Conservation (phyloP, 2,888 invertebrate genomes). For the Thereva unica region DNA sequence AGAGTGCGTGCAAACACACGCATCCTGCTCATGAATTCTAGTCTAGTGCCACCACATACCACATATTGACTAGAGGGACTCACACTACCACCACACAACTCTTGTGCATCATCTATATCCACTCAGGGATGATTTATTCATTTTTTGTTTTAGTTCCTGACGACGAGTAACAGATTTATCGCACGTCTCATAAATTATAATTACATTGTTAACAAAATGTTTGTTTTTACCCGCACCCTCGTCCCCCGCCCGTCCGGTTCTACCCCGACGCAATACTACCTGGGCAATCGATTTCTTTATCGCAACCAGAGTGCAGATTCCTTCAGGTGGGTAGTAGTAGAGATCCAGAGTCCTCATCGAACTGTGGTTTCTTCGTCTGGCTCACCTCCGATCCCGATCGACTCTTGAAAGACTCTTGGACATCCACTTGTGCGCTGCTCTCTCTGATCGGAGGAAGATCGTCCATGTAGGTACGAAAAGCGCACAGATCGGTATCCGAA, state of each 20-base stretch:
- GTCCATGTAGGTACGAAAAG: conserved; percentile 22
- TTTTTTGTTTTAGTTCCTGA: conserved; percentile 16
- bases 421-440: too few relatives aligned
- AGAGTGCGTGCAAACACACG: too few relatives aligned
- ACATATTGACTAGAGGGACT: too few relatives aligned
- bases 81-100: too few relatives aligned
- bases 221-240: conserved; percentile 18
- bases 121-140: conserved; percentile 4
- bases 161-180: conserved; percentile 36
- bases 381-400: too few relatives aligned
- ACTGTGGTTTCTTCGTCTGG: too few relatives aligned
- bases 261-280: too few relatives aligned
- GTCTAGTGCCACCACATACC: too few relatives aligned
- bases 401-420: too few relatives aligned
- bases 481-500: conserved; percentile 23
- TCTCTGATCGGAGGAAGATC: conserved; percentile 1
- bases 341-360: conserved; percentile 3
- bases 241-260: too few relatives aligned
- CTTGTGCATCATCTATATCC: not conserved
- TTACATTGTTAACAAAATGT: conserved; percentile 38
- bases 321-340: conserved; percentile 16
- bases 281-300: conserved; percentile 8
- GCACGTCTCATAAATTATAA: conserved; percentile 36
- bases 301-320: conserved; percentile 7
- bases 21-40: too few relatives aligned